Evolutionary conservation across 2,113 vertebrate genomes (phyloP).

Genomic region (Plestiodon gilberti): DNA sequence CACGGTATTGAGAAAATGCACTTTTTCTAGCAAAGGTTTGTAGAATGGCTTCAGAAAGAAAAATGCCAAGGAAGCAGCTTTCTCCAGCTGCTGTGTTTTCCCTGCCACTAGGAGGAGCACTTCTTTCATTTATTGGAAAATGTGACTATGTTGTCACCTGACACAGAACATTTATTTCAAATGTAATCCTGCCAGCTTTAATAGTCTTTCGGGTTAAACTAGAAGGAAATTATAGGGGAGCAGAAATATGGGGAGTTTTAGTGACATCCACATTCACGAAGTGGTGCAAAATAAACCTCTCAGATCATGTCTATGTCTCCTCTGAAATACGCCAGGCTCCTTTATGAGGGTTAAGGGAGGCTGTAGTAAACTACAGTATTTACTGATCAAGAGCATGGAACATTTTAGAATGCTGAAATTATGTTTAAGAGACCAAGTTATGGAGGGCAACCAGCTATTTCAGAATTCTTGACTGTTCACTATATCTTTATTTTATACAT

Average conservation of each 20-base stretch:
- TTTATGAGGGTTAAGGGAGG: not conserved
- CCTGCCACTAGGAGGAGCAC: slow-evolving; percentile 6
- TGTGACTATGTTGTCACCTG: not conserved
- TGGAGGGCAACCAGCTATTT: no score
- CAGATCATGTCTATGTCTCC: not conserved
- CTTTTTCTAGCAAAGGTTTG: not conserved
- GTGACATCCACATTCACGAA: not conserved
- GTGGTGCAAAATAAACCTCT: not conserved
- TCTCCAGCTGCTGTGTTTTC: not conserved
- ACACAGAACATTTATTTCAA: not conserved
- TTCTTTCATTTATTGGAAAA: not conserved
- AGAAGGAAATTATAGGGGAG: not conserved
- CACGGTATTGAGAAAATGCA: not conserved
- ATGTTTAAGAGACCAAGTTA: no score
- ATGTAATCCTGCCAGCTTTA: not conserved
- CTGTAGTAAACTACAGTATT: not conserved
- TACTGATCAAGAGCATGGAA: not conserved
- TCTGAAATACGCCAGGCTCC: not conserved
- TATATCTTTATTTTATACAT: not conserved
- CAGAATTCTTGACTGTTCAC: not conserved
- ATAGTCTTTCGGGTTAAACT: not conserved
- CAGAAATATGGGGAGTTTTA: no score
- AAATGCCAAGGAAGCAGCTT: not conserved
- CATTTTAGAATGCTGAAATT: not conserved
- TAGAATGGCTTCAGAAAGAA: not conserved